Base-by-base conservation (phyloP, 1,140 invertebrate genomes). In the Macrostomum lignano region DNA sequence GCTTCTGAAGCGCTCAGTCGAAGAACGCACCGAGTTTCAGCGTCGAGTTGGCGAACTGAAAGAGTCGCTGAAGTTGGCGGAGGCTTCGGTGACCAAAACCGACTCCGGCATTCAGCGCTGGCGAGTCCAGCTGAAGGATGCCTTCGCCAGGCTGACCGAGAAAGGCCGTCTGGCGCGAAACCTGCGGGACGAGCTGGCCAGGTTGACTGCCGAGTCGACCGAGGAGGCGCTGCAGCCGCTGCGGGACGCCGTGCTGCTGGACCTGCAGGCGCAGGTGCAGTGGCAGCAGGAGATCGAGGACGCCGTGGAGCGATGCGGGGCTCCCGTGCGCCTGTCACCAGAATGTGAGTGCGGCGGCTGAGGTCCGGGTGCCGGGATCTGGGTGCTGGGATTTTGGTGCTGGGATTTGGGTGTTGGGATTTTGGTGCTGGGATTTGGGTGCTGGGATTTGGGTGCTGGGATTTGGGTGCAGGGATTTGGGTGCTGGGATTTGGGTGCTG, bases 271-370 rank as follows among this genome's bases (percentile, higher is more conserved):
- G n/a, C 40, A 44, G 25, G 23, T 44, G 6, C 21, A 37, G 1
- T 55, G 49, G 51, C 42, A 49, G 36, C 35, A 41, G n/a, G 37
- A 40, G 2, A 47, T 47, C 11, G 52, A 55, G 22, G 31, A 25
- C 7, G 40, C 48, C n/a, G 33, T 55, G 14, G 43, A 50, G 24
- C 45, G 46, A 33, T 52, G 49, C 47, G 52, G 52, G 4, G 44
- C 51, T 28, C 51, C 52, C 39, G 39, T 48, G n/a, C 48, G 48
- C 21, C 38, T 54, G 1, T 51, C 52, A n/a, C 46, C 42, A 33
- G 51, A 53, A 39, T 41, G 52, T 53, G 41, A 35, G 44, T 32
- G n/a, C 23, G 10, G 23, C 23, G 10, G 23, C 23, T 24, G 23
- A 10, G n/a, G n/a, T n/a, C n/a, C n/a, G n/a, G n/a, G n/a, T n/a